A percentile compares a stretch with the other conserved stretches of the same genome.
phyloP scores from a whole-genome alignment of 2,888 invertebrate species.

The Labia minor region DNA sequence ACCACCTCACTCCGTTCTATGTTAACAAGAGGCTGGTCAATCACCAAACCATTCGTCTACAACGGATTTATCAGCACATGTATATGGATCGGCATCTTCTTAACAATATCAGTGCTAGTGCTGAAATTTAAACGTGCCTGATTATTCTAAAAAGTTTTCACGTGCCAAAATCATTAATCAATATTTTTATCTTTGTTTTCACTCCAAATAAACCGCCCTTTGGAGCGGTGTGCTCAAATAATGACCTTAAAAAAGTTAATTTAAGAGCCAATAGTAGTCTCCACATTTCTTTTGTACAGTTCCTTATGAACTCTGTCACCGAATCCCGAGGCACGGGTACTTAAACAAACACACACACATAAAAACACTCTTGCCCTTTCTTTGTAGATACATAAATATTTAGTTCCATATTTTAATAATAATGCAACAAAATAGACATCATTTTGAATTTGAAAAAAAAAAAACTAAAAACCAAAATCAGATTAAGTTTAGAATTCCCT shows the following conservation, averaged over 20 bases:
- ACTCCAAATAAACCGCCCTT: not conserved
- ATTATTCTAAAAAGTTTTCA: not conserved
- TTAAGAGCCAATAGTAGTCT: not conserved
- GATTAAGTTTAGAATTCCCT: no score
- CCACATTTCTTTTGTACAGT: not conserved
- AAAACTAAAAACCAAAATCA: no score
- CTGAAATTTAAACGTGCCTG: constrained; percentile 63
- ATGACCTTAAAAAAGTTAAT: not conserved
- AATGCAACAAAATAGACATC: no score
- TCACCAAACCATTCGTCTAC: constrained; percentile 72
- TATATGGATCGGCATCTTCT: constrained; percentile 73
- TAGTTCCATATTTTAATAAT: not conserved
- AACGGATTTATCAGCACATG: constrained; percentile 77
- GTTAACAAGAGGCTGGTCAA: constrained; percentile 77
- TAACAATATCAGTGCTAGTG: constrained; percentile 67
- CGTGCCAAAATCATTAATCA: constrained; percentile 13
- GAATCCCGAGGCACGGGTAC: not conserved
- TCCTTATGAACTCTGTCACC: not conserved
- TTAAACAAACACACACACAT: no score
- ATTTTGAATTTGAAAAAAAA: no score
- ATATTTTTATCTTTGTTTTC: no score
- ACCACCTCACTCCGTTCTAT: constrained; percentile 82
- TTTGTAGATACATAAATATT: not conserved
- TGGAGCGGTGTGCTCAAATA: not conserved
- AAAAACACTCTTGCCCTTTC: not conserved